Evolutionary conservation across 2,888 invertebrate genomes (phyloP), one percentile per base, ranked within the genome.

Genomic region (Oxyteleia sp.): DNA sequence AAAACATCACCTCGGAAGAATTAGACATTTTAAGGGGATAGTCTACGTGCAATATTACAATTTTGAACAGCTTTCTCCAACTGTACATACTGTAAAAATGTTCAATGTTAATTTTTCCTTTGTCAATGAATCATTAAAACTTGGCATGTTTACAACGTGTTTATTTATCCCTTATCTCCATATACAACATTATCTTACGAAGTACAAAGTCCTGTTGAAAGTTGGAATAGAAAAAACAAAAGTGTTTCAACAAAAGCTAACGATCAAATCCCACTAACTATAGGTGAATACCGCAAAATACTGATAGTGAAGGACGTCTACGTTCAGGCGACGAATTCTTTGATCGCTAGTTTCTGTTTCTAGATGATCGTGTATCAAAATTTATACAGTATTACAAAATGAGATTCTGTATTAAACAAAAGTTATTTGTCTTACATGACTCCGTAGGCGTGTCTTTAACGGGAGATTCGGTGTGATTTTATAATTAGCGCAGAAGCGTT

Each of bases 1-100:
- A n/a, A n/a, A n/a, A n/a, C n/a, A n/a, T n/a, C n/a, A 95, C 97
- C 49, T 96, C 96, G 0, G 96, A 97, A 92, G 97, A 97, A 93
- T 94, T 97, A 74, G 95, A 95, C 84, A 95, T 96, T 76, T 91
- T 96, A 41, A 94, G 96, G 86, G 94, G 92, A 89, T 94, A 92
- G 90, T 84, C 35, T 1, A 53, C n/a, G n/a, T n/a, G n/a, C n/a
- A n/a, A n/a, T n/a, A n/a, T n/a, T n/a, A n/a, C n/a, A n/a, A n/a
- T n/a, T n/a, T n/a, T n/a, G n/a, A n/a, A n/a, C n/a, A n/a, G n/a
- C n/a, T n/a, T n/a, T n/a, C n/a, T n/a, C n/a, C n/a, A n/a, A n/a
- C 41, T 61, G 51, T 51, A 35, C 10, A 51, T 20, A 61, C 8
- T 61, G 57, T 72, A 38, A 29, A 66, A 47, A 57, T 15, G 4